phyloP scores from a whole-genome alignment of 1,140 invertebrate genomes.

The Bombus waltoni region DNA sequence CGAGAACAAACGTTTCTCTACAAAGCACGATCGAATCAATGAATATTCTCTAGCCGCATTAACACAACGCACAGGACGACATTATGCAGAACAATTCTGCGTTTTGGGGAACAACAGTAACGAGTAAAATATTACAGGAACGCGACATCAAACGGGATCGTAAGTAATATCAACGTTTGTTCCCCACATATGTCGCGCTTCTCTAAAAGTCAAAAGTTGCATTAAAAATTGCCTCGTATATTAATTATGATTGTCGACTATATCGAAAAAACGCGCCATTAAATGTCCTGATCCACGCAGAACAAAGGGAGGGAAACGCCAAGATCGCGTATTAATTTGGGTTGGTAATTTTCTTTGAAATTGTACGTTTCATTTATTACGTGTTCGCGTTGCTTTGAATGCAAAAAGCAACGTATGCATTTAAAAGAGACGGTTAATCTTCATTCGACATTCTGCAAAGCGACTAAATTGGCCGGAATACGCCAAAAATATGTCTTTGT shows the following conservation, averaged over 20 bases:
- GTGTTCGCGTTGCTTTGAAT: constrained; percentile 49
- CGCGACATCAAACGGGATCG: background rate
- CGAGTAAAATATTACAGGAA: background rate
- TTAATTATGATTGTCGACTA: background rate
- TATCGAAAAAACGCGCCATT: background rate
- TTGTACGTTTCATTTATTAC: constrained; percentile 45
- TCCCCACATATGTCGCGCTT: background rate
- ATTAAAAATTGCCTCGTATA: background rate
- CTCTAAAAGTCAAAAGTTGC: too few relatives aligned
- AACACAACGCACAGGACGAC: background rate
- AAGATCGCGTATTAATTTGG: constrained; percentile 10
- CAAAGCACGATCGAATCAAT: background rate
- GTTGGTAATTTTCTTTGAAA: constrained; percentile 60
- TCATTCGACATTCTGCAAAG: constrained; percentile 51
- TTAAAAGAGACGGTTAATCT: constrained; percentile 68
- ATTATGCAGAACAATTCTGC: background rate
- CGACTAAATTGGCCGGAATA: constrained; percentile 59
- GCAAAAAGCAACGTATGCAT: constrained; percentile 66
- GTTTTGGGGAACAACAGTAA: background rate
- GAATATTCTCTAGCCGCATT: background rate
- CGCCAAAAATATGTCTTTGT: constrained; percentile 26
- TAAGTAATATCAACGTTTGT: background rate
- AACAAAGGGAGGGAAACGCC: too few relatives aligned
- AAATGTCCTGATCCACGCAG: background rate
- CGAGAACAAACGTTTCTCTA: background rate